Conservation (phyloP, 2,888 invertebrate genomes). For the Formica aserva region DNA sequence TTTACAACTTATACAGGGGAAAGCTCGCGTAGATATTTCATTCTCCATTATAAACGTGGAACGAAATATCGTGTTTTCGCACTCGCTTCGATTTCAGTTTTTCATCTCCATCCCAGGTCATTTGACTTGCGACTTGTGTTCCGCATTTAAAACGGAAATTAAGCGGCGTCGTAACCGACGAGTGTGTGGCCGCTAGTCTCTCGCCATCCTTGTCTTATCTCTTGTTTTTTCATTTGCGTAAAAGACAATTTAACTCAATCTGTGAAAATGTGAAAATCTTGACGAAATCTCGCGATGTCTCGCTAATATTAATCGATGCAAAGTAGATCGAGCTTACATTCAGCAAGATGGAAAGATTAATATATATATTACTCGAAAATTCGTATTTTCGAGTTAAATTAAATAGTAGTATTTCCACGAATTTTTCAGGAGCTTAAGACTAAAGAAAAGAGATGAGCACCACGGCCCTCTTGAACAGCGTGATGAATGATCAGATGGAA, state of each 20-base stretch:
- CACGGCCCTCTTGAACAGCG: too few species aligned
- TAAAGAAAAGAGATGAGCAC: too few species aligned
- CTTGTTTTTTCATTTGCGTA: slow-evolving; percentile 41
- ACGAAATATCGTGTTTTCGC: slow-evolving; percentile 5
- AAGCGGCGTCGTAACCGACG: slow-evolving; percentile 50
- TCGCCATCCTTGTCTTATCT: slow-evolving; percentile 21
- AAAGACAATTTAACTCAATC: slow-evolving; percentile 64
- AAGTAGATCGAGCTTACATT: neutral
- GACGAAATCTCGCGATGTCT: slow-evolving; percentile 3
- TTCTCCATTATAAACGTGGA: slow-evolving; percentile 17
- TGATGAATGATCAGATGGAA: too few species aligned
- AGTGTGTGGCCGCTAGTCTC: slow-evolving; percentile 32
- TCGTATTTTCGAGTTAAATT: too few species aligned
- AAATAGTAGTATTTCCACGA: too few species aligned
- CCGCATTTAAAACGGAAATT: slow-evolving; percentile 74
- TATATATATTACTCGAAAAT: too few species aligned
- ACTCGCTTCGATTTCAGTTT: slow-evolving; percentile 66
- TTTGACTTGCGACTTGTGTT: slow-evolving; percentile 54
- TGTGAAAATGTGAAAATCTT: slow-evolving; percentile 43
- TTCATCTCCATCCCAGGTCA: slow-evolving; percentile 54
- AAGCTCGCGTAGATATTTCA: neutral
- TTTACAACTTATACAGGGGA: neutral
- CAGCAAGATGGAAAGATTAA: too few species aligned
- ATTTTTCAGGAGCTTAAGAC: too few species aligned
- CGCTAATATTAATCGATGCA: slow-evolving; percentile 35